Evolutionary conservation across 2,888 invertebrate species (phyloP).

Genomic region (Branchellion lobata): DNA sequence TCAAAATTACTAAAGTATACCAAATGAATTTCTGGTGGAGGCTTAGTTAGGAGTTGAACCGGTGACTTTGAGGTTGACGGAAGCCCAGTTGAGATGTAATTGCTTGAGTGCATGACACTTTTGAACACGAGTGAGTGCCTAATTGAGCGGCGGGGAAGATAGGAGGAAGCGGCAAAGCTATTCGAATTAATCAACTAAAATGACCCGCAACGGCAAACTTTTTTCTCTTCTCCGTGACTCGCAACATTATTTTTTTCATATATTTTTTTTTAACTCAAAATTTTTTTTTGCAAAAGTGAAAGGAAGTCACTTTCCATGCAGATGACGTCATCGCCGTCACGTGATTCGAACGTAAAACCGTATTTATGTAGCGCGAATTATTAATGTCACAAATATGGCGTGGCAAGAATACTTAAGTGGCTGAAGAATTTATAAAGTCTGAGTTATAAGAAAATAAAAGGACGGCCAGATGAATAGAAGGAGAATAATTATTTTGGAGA

Average conservation of each 20-base stretch:
- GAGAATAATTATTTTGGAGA: not conserved
- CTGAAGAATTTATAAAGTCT: not conserved
- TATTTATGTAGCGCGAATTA: conserved; percentile 41
- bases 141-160: not conserved
- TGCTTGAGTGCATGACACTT: not conserved
- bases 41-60: not conserved
- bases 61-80: not conserved
- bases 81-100: not conserved
- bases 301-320: conserved; percentile 18
- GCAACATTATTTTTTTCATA: not conserved
- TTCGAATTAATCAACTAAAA: too few relatives aligned
- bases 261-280: conserved; percentile 4
- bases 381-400: conserved; percentile 41
- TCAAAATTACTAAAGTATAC: not conserved
- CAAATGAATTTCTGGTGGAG: not conserved
- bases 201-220: not conserved
- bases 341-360: conserved; percentile 41
- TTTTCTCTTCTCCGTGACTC: not conserved
- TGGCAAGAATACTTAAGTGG: conserved; percentile 1
- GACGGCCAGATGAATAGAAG: not conserved
- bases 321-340: conserved; percentile 33
- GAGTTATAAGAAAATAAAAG: not conserved
- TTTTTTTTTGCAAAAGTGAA: not conserved
- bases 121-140: not conserved
- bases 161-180: not conserved